Percentiles rank a stretch among this genome's conserved stretches.
Evolutionary conservation across 2,113 vertebrate genomes (phyloP).

Genomic region (Tachuris rubrigastra): DNA sequence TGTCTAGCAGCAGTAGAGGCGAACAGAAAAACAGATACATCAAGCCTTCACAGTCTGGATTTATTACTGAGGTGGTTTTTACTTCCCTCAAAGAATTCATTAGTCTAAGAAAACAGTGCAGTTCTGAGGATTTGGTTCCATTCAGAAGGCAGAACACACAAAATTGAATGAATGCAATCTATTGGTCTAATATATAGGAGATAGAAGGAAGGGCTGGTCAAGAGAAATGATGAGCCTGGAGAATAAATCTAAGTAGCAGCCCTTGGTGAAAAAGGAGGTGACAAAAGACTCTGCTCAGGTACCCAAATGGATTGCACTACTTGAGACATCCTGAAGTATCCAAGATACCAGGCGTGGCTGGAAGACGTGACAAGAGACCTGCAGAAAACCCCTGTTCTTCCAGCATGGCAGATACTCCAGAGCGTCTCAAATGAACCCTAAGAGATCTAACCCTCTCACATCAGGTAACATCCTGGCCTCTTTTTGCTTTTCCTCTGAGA

Average conservation of each 20-base stretch:
- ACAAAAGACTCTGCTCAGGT: background rate
- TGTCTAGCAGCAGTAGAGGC: constrained; percentile 12
- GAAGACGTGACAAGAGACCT: background rate
- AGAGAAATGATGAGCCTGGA: background rate
- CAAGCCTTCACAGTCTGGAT: background rate
- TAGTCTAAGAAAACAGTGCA: constrained; percentile 53
- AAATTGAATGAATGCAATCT: background rate
- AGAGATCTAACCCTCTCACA: background rate
- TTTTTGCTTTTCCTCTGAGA: background rate
- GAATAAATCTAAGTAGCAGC: background rate
- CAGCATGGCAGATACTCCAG: background rate
- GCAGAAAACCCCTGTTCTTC: background rate
- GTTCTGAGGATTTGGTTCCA: constrained; percentile 57
- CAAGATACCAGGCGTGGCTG: background rate
- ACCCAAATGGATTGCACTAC: background rate
- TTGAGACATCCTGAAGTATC: background rate
- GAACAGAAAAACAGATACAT: constrained; percentile 28
- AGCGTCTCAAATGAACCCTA: background rate
- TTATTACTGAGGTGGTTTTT: constrained; percentile 58
- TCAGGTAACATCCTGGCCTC: background rate
- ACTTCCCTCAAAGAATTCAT: constrained; percentile 55
- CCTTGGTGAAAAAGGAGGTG: background rate
- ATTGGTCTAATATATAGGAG: background rate
- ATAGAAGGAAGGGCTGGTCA: background rate
- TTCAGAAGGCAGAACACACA: constrained; percentile 18